Conservation (phyloP, 2,797 vertebrate genomes). For the Eulemur rubriventer region DNA sequence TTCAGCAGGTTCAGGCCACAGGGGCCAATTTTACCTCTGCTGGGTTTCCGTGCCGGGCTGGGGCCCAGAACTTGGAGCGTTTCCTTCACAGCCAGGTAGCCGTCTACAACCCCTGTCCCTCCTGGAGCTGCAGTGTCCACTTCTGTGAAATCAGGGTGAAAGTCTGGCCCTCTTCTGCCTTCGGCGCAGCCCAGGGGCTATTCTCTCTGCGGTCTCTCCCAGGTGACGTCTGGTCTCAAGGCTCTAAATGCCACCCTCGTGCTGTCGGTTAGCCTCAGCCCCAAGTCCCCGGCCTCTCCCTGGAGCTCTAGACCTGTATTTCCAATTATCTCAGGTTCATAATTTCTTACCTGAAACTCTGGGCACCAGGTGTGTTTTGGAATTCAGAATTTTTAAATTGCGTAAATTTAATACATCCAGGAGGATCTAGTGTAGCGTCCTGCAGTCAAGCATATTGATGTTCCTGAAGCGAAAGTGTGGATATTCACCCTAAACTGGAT, state of each 20-base stretch:
- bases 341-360: background rate
- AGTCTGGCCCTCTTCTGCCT: background rate
- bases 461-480: background rate
- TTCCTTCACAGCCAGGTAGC: background rate
- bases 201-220: background rate
- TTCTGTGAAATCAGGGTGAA: background rate
- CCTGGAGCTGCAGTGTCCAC: accelerated
- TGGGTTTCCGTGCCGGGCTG: background rate
- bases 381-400: background rate
- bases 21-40: background rate
- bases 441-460: background rate
- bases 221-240: background rate
- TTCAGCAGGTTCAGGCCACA: background rate
- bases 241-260: background rate
- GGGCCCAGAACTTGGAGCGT: background rate
- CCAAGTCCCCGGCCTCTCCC: no score
- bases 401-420: background rate
- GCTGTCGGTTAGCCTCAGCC: background rate
- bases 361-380: background rate
- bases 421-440: background rate
- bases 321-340: background rate
- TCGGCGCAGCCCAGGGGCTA: background rate
- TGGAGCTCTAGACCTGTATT: background rate
- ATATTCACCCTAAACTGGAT: background rate
- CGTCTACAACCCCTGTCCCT: background rate